Evolutionary conservation across 2,113 vertebrate species (phyloP), one percentile per base, ranked within the genome.

Genomic region (Dissostichus mawsoni): DNA sequence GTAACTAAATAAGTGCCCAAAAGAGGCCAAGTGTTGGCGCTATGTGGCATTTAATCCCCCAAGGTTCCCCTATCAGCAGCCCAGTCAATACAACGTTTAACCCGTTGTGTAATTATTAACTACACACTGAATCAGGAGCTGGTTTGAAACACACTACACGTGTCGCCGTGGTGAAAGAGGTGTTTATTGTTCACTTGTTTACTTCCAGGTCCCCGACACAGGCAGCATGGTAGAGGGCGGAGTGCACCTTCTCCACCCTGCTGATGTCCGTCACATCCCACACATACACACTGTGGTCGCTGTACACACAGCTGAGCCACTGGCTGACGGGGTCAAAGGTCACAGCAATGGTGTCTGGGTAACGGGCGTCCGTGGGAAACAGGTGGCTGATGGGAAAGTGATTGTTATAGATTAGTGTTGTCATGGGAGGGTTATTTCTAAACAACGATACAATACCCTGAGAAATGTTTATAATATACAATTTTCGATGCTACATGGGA

Each of bases 161-260:
- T 16, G n/a, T 50, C 36, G 3, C 11, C 1, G 8, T 16, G 59
- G 11, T 50, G 17, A 20, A 41, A 56, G 18, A 59, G 44, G 9
- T n/a, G 11, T 45, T 61, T 4, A 0, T 76, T n/a, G 8, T 36
- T 52, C 41, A 23, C 25, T 50, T 36, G 71, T 74, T 90, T 96
- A 99, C 98, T 97, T 99, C 96, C 57, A 99, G 87, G 80, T 96
- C 98, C 97, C 97, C 98, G 51, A 99, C 96, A 11, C 96, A 96
- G 63, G 96, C 96, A 3, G 97, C 96, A 70, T 99, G 98, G 91
- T 97, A 99, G 53, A 99, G 95, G 62, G 96, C 96, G 0, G 97
- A 98, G 90, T 98, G 96, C 89, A 99, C 96, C 90, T 97, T 99
- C 87, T 96, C 96, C 86, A 97, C 97, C 92, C 96, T 96, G 90